Conservation (phyloP, 2,888 invertebrate species). For the Caenorhabditis virilis region DNA sequence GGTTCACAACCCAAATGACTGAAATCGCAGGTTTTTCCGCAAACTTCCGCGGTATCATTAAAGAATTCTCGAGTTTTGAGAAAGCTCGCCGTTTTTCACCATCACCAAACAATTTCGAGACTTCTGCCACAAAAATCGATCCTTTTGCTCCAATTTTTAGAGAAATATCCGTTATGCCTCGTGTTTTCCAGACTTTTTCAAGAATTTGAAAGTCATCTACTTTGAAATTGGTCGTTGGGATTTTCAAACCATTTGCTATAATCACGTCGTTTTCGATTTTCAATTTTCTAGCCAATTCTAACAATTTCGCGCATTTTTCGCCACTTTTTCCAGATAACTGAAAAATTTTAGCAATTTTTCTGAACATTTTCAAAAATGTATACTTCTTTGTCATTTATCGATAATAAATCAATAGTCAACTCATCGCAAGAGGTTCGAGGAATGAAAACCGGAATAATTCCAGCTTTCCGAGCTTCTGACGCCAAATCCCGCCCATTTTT, state of each 20-base stretch:
- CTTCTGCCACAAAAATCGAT: not conserved
- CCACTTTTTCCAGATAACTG: slow-evolving; percentile 68
- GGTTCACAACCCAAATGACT: slow-evolving; percentile 88
- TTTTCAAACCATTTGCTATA: slow-evolving; percentile 85
- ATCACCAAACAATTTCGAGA: too few relatives aligned
- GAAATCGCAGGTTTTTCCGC: not conserved
- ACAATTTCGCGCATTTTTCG: too few relatives aligned
- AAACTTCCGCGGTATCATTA: too few relatives aligned
- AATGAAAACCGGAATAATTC: not conserved
- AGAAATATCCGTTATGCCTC: slow-evolving; percentile 1
- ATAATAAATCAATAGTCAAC: not conserved
- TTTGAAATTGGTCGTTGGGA: slow-evolving; percentile 34
- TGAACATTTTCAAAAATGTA: not conserved
- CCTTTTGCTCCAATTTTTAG: not conserved
- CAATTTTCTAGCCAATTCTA: too few relatives aligned
- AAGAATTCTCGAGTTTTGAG: too few relatives aligned
- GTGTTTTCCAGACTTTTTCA: slow-evolving; percentile 75
- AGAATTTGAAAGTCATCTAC: slow-evolving; percentile 83
- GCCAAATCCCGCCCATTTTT: slow-evolving; percentile 78
- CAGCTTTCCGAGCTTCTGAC: slow-evolving; percentile 1
- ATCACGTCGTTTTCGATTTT: too few relatives aligned
- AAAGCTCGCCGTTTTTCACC: too few relatives aligned
- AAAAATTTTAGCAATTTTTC: not conserved
- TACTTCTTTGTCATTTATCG: not conserved
- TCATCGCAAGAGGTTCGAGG: too few relatives aligned